Conservation (phyloP, 1,140 invertebrate species). For the Helicoverpa zea region DNA sequence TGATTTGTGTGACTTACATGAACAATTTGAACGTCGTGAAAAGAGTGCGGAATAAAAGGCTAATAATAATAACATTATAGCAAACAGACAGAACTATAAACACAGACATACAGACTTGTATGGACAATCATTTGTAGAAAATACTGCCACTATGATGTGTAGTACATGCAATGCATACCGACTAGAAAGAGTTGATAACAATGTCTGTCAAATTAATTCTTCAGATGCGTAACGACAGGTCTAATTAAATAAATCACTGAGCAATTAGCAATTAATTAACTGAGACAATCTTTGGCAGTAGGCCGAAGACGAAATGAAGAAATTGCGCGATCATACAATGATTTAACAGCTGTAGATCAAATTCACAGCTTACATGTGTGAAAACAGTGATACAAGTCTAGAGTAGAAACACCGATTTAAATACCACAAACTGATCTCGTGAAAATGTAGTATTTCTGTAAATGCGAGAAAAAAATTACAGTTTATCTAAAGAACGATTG, state of each 20-base stretch:
- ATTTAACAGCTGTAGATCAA: not conserved
- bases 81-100: too few relatives aligned
- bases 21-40: too few relatives aligned
- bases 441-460: constrained; percentile 1
- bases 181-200: too few relatives aligned
- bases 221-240: not conserved
- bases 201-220: not conserved
- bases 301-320: not conserved
- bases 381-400: not conserved
- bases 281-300: not conserved
- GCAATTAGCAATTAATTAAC: constrained; percentile 19
- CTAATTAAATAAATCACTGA: constrained; percentile 1
- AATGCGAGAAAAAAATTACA: not conserved
- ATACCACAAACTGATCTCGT: not conserved
- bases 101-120: too few relatives aligned
- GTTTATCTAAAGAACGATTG: too few relatives aligned
- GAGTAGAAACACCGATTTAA: not conserved
- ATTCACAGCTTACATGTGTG: not conserved
- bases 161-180: too few relatives aligned
- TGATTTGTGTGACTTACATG: too few relatives aligned
- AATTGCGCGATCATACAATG: not conserved
- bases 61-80: too few relatives aligned
- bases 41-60: too few relatives aligned
- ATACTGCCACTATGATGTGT: too few relatives aligned
- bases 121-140: too few relatives aligned